Evolutionary conservation across 2,888 invertebrate species (phyloP), one percentile per base, ranked within the genome.

Genomic region (Dicyrtoma fusca): DNA sequence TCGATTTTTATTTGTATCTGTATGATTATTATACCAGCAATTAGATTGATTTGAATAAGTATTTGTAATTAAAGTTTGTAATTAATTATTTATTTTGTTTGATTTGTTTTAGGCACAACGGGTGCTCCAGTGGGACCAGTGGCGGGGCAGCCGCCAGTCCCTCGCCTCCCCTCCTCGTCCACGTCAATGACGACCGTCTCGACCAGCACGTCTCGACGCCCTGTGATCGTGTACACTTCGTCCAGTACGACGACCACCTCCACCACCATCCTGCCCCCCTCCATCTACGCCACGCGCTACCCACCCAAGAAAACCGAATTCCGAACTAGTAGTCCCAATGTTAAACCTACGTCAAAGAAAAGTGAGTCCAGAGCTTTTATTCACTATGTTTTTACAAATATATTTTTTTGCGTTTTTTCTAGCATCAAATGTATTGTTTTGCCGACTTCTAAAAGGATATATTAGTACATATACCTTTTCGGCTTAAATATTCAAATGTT

Each of bases 301-400:
- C 81, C 76, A 74, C 81, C 72, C 80, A 81, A 77, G 77, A 80
- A 77, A 79, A 80, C 75, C 76, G 81, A 69, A 73, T 74, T 76
- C 76, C 72, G 74, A 70, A 81, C 80, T 65, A 81, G 79, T 76
- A 81, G 79, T 76, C 79, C 81, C 74, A 82, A 81, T 73, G 84
- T 86, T 81, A 88, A 88, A 82, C 87, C 89, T 65, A 87, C 90
- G 81, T 90, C 90, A 81, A 92, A 92, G 86, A 87, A 87, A 83
- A 85, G 80, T 86, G 82, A 86, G 87, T 84, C 82, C 85, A 34
- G 34, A 34, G 34, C 8, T 34, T 34, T n/a, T n/a, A n/a, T n/a
- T n/a, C n/a, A n/a, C n/a, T n/a, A n/a, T n/a, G n/a, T n/a, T n/a
- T n/a, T n/a, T n/a, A n/a, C n/a, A n/a, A n/a, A n/a, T n/a, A n/a